These are phyloP conservation scores for Megastigmus dorsalis DNA, from an alignment of 2,888 invertebrate species.

Conservation along the genomic window DNA sequence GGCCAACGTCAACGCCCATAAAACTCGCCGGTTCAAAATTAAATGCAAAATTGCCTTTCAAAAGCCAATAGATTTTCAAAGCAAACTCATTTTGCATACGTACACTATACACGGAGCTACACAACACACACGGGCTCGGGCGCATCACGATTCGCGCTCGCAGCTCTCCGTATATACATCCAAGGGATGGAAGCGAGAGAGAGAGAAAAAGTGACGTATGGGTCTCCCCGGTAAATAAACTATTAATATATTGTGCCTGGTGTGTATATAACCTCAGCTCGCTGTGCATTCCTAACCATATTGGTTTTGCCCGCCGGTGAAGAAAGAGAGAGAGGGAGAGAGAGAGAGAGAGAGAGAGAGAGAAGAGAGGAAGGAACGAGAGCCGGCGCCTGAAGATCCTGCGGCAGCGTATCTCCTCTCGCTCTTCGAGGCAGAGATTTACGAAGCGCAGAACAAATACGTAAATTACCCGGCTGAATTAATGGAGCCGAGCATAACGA, in stretches of 20 bases:
- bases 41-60: conserved; percentile 48
- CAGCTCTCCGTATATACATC: too few relatives aligned
- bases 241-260: conserved; percentile 72
- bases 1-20: conserved; percentile 57
- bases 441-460: conserved; percentile 74
- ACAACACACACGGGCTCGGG: not conserved
- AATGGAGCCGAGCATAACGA: conserved; percentile 60
- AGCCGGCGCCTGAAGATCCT: conserved; percentile 46
- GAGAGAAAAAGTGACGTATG: conserved; percentile 70
- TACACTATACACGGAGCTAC: too few relatives aligned
- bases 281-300: conserved; percentile 74
- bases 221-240: conserved; percentile 70
- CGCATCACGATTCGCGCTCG: not conserved
- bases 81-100: conserved; percentile 38
- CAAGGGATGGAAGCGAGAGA: conserved; percentile 41
- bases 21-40: conserved; percentile 30
- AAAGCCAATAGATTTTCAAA: conserved; percentile 48
- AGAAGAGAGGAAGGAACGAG: conserved; percentile 52
- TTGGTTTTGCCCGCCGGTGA: conserved; percentile 67
- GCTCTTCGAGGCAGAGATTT: conserved; percentile 63
- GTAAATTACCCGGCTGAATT: conserved; percentile 71
- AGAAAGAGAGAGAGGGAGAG: conserved; percentile 47
- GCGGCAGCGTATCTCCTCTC: conserved; percentile 19
- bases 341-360: conserved; percentile 51
- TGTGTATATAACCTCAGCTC: conserved; percentile 62